Evolutionary conservation across 2,797 vertebrate genomes (phyloP).

Genomic region (Triplophysa bombifrons): DNA sequence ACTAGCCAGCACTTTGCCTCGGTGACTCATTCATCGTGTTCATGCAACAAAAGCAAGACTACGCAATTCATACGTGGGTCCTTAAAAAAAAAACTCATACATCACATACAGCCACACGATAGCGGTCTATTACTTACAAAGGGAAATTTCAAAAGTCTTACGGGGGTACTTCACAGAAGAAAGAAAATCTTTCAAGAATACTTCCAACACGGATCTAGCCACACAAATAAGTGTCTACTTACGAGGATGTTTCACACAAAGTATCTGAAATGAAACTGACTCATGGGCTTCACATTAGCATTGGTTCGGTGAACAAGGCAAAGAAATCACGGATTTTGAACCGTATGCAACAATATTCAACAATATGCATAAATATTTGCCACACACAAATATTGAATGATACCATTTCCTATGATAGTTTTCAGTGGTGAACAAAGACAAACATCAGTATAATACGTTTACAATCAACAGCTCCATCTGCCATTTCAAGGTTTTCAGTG

Average conservation of each 20-base stretch:
- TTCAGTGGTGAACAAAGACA: background rate
- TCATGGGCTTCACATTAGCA: too few relatives aligned
- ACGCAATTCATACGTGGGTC: slow-evolving; percentile 1
- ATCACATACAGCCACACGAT: background rate
- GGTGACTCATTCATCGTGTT: slow-evolving; percentile 23
- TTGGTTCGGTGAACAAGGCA: too few relatives aligned
- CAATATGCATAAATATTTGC: too few relatives aligned
- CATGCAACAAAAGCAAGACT: slow-evolving; percentile 34
- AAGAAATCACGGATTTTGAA: too few relatives aligned
- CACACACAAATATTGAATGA: background rate
- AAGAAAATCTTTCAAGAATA: background rate
- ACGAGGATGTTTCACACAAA: background rate
- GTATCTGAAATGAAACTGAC: too few relatives aligned
- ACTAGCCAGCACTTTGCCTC: slow-evolving; percentile 20
- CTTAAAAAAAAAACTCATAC: background rate
- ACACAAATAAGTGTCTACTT: background rate
- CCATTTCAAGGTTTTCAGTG: too few relatives aligned
- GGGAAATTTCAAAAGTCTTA: background rate
- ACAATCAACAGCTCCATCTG: background rate
- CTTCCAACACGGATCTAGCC: background rate
- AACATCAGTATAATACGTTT: background rate
- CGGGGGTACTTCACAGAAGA: background rate
- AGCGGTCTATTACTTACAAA: slow-evolving; percentile 1
- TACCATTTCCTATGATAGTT: background rate
- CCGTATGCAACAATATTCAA: too few relatives aligned